Evolutionary conservation across 2,113 vertebrate species (phyloP), one percentile per base, ranked within the genome.

Genomic region (Silurus asotus): DNA sequence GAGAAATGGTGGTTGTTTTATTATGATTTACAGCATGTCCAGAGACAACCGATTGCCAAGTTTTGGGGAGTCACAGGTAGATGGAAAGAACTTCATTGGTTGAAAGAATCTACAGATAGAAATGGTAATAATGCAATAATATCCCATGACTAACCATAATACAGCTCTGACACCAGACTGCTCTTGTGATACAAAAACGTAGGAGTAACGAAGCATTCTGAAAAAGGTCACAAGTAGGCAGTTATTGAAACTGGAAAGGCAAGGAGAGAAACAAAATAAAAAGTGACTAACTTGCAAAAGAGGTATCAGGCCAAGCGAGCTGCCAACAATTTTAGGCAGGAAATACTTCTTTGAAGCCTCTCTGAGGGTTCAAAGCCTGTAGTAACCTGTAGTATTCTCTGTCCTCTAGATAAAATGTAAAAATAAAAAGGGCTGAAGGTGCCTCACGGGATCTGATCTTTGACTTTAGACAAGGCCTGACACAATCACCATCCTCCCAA

Each of bases 381-480:
- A 37, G 37, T 37, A 37, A 37, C 62, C 84, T 58, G 62, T 19
- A 64, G 74, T 14, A 62, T 64, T 51, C 8, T 72, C 67, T 14
- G 9, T 64, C 28, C 8, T 72, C 67, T 14, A 5, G 20, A n/a
- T 83, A 2, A 15, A 17, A 69, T 82, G 61, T 69, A 65, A 58
- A 61, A 84, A 76, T 65, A 28, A 11, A 81, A 76, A 76, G 37
- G 6, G 15, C 25, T 56, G 15, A 0, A 76, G 45, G 70, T 79
- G 45, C 28, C 77, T 59, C 1, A 25, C 65, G 81, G 45, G 28
- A 64, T 61, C 76, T 84, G 53, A 48, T 25, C 53, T 75, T 69
- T 89, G 83, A 89, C 85, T 67, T 28, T 76, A 84, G 76, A 74
- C 58, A 53, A 0, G 8, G 85, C 20, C 55, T 81, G 64, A 61